These are phyloP conservation scores for Mactra quadrangularis DNA, from an alignment of 1,140 invertebrate species.

Conservation along the genomic window DNA sequence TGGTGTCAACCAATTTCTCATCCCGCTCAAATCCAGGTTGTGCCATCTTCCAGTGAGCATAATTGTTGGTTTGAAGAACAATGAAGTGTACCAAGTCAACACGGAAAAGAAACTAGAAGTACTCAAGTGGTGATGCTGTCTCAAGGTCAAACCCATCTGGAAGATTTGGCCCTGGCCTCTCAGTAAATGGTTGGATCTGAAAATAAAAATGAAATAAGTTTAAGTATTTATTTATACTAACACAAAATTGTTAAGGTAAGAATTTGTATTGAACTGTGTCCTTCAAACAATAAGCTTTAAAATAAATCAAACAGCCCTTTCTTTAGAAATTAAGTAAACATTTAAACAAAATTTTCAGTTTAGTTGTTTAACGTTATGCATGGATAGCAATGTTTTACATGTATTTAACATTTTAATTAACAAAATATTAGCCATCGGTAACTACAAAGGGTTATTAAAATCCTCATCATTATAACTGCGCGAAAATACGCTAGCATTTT, in stretches of 20 bases:
- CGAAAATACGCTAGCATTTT: no score
- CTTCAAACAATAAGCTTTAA: neutral
- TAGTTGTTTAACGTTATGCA: neutral
- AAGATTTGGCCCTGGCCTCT: conserved; percentile 13
- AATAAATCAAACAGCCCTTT: neutral
- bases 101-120: conserved; percentile 29
- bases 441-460: no score
- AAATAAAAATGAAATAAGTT: conserved; percentile 19
- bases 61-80: conserved; percentile 42
- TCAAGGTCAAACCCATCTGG: conserved; percentile 31
- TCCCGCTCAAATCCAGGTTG: neutral
- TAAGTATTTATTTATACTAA: neutral
- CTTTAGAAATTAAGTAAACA: neutral
- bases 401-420: no score
- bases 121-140: neutral
- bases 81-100: neutral
- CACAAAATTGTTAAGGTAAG: neutral
- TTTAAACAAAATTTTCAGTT: neutral
- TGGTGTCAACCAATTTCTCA: neutral
- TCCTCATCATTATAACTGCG: no score
- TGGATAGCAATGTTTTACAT: no score
- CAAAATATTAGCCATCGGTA: no score
- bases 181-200: conserved; percentile 19
- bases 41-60: conserved; percentile 38
- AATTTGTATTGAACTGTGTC: neutral